A percentile compares a stretch with the other conserved stretches of the same genome.
phyloP scores from a whole-genome alignment of 1,140 invertebrate species.

The Ephestia elutella region DNA sequence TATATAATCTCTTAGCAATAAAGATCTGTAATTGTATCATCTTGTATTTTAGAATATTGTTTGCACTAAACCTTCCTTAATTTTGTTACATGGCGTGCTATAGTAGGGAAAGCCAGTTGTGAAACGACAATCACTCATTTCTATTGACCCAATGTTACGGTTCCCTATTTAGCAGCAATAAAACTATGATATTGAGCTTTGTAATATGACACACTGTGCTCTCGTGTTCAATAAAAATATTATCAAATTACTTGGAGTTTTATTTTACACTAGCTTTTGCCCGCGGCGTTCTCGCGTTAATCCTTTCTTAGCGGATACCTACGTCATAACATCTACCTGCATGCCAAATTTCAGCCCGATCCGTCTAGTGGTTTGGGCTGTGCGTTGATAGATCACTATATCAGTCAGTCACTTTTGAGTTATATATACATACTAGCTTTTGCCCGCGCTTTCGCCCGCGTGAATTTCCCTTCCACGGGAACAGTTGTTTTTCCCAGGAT shows the following conservation, averaged over 20 bases:
- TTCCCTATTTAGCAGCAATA: constrained; percentile 1
- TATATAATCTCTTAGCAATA: background rate
- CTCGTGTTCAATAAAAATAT: constrained; percentile 39
- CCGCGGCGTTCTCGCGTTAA: too few relatives aligned
- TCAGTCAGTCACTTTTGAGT: too few relatives aligned
- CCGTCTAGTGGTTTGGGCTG: too few relatives aligned
- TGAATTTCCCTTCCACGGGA: too few relatives aligned
- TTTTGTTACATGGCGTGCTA: background rate
- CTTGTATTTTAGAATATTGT: constrained; percentile 8
- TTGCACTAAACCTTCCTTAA: constrained; percentile 7
- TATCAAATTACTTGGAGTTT: constrained; percentile 19
- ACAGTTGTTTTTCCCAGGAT: too few relatives aligned
- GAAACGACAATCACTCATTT: background rate
- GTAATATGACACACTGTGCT: constrained; percentile 29
- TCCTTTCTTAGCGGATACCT: too few relatives aligned
- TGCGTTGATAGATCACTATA: too few relatives aligned
- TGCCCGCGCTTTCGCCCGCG: too few relatives aligned
- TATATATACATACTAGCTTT: too few relatives aligned
- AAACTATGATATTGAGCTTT: constrained; percentile 14
- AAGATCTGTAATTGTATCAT: background rate
- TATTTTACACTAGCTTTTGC: background rate
- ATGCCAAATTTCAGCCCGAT: too few relatives aligned
- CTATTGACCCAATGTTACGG: background rate
- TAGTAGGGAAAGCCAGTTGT: background rate
- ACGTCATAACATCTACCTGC: too few relatives aligned